phyloP scores from a whole-genome alignment of 1,140 invertebrate genomes.

The Drosophila pruinosa region DNA sequence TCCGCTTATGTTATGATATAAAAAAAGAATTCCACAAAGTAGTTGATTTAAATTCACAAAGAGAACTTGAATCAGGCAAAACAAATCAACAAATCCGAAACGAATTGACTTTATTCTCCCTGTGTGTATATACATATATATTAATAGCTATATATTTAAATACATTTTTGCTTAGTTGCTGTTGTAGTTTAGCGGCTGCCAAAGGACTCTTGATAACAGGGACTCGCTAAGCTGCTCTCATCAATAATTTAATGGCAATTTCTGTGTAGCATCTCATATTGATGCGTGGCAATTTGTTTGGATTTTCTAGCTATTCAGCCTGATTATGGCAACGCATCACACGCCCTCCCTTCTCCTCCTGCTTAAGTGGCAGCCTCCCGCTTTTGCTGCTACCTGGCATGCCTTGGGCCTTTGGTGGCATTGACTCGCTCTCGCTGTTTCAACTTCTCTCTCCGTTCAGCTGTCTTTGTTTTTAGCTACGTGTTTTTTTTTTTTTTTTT shows the following conservation, averaged over 20 bases:
- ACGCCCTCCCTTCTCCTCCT: background rate
- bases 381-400: background rate
- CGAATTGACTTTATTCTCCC: no score
- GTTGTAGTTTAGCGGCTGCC: background rate
- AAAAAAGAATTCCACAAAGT: no score
- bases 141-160: background rate
- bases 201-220: background rate
- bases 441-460: background rate
- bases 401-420: background rate
- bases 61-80: no score
- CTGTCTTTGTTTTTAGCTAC: no score
- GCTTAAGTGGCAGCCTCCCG: no score
- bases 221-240: slow-evolving; percentile 28
- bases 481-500: background rate
- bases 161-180: no score
- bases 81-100: no score
- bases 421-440: background rate
- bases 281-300: slow-evolving; percentile 65
- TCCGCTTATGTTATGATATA: no score
- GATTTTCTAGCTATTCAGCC: slow-evolving; percentile 47
- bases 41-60: no score
- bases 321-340: slow-evolving; percentile 1
- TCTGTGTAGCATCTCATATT: slow-evolving; percentile 52
- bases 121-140: background rate
- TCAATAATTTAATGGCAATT: slow-evolving; percentile 65